phyloP scores from a whole-genome alignment of 2,797 vertebrate genomes.

The Eremophila alpestris region DNA sequence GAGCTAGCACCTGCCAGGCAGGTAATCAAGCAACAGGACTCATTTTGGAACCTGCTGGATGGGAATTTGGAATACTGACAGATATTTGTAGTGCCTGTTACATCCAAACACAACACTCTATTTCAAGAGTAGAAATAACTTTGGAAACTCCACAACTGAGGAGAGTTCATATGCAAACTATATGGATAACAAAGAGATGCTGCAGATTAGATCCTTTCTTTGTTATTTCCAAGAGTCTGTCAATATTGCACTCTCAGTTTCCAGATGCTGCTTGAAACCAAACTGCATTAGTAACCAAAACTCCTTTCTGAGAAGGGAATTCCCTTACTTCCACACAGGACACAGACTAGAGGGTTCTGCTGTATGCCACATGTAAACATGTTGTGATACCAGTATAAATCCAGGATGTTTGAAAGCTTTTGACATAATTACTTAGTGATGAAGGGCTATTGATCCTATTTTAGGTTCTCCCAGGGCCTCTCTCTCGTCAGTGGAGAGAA shows the following conservation, averaged over 20 bases:
- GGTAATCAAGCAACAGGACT: not conserved
- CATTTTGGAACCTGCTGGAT: not conserved
- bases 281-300: constrained; percentile 23
- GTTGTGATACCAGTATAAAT: not conserved
- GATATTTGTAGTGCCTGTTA: constrained; percentile 11
- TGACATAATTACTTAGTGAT: not conserved
- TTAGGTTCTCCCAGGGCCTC: not conserved
- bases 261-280: constrained; percentile 45
- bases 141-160: not conserved
- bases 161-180: not conserved
- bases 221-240: not conserved
- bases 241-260: constrained; percentile 27
- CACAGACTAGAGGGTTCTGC: not conserved
- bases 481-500: not conserved
- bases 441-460: not conserved
- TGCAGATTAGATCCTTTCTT: constrained; percentile 19
- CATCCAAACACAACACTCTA: not conserved
- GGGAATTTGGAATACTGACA: not conserved
- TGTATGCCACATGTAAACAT: not conserved
- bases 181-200: not conserved
- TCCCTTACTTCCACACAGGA: not conserved
- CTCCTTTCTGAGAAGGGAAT: not conserved
- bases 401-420: not conserved
- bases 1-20: constrained; percentile 65
- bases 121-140: not conserved